phyloP scores from a whole-genome alignment of 2,888 invertebrate genomes.

The Amblyjoppa fuscipennis region DNA sequence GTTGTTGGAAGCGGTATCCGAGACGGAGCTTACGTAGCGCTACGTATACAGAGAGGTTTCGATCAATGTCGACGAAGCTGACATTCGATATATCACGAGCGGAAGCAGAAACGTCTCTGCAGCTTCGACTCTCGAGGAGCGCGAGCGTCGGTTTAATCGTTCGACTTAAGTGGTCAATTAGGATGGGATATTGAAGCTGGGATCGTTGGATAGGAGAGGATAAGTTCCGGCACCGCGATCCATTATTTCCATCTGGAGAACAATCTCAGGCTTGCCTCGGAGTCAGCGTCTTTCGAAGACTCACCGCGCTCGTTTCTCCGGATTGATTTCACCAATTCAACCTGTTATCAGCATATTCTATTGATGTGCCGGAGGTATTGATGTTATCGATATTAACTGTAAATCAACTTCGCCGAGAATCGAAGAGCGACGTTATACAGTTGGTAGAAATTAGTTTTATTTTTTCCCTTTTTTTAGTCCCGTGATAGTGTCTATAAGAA shows the following conservation, averaged over 20 bases:
- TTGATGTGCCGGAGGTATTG: neutral
- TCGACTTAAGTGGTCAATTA: slow-evolving; percentile 72
- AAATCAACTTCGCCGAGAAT: neutral
- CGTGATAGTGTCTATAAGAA: slow-evolving; percentile 22
- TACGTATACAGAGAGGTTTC: neutral
- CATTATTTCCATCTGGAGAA: slow-evolving; percentile 19
- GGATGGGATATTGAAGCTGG: slow-evolving; percentile 21
- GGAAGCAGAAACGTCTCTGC: neutral
- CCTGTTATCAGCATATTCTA: neutral
- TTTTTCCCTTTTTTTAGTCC: neutral
- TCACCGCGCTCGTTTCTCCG: neutral
- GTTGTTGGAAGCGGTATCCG: neutral
- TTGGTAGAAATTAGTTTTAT: neutral
- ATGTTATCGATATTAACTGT: neutral
- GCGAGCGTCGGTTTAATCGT: slow-evolving; percentile 68
- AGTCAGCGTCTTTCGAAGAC: neutral
- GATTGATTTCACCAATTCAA: neutral
- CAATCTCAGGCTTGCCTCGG: neutral
- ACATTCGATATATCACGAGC: neutral
- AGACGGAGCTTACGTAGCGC: neutral
- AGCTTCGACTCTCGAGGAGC: neutral
- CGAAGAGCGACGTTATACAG: neutral
- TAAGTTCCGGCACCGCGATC: slow-evolving; percentile 7
- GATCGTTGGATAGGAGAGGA: slow-evolving; percentile 4
- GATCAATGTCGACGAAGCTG: neutral